These are phyloP conservation scores for Cephus pulcher DNA, from an alignment of 2,888 invertebrate species.

Conservation along the genomic window DNA sequence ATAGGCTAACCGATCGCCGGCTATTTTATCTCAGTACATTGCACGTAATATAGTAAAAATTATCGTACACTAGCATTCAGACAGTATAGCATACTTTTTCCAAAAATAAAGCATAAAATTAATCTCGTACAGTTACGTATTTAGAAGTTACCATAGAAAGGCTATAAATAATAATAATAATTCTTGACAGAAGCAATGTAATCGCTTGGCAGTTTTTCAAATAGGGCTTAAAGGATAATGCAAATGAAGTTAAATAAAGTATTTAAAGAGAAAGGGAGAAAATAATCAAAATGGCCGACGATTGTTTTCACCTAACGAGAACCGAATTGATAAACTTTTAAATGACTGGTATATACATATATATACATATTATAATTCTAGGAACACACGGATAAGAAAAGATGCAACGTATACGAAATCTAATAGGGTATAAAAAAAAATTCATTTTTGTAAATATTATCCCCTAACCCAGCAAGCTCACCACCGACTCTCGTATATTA, in stretches of 20 bases:
- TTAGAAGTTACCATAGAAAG: too few relatives aligned
- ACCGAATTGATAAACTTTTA: too few relatives aligned
- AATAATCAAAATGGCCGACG: slow-evolving; percentile 5
- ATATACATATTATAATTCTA: too few relatives aligned
- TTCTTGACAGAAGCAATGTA: too few relatives aligned
- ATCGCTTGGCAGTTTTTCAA: too few relatives aligned
- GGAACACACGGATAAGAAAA: slow-evolving; percentile 1
- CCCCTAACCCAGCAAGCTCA: background rate
- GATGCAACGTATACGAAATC: background rate
- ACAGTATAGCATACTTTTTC: too few relatives aligned
- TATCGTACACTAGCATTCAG: too few relatives aligned
- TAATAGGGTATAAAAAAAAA: slow-evolving; percentile 3
- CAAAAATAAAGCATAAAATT: too few relatives aligned
- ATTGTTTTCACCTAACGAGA: background rate
- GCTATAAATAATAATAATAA: too few relatives aligned
- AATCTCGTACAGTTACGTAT: too few relatives aligned
- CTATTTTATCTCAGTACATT: background rate
- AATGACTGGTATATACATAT: too few relatives aligned
- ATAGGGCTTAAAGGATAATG: slow-evolving; percentile 1
- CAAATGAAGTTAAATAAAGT: background rate
- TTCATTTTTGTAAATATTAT: slow-evolving; percentile 13
- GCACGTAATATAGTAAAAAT: background rate
- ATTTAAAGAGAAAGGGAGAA: background rate
- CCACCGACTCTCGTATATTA: background rate
- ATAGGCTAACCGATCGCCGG: background rate